Evolutionary conservation across 2,113 vertebrate species (phyloP), one percentile per base, ranked within the genome.

Genomic region (Indicator maculatus): DNA sequence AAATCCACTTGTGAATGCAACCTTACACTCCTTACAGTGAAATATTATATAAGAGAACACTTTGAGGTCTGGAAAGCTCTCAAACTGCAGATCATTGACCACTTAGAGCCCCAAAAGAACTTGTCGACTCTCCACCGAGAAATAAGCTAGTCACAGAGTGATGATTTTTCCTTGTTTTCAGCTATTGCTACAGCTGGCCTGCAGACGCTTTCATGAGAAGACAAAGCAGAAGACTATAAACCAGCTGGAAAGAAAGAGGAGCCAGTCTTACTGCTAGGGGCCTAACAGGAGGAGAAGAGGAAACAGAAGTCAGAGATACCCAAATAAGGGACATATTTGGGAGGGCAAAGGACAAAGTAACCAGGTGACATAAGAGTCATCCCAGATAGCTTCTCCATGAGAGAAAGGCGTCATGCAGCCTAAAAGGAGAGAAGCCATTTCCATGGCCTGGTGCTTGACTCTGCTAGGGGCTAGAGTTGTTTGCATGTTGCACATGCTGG

Each of bases 111-210:
- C 66, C 44, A 45, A 16, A 59, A 86, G 80, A 80, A 53, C 80
- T 84, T 60, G 39, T 30, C 0, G 0, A 47, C 53, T 64, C 28
- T 91, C 52, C 60, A 44, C 65, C 67, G 88, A 93, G 88, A 81
- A 88, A 13, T 36, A 55, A 64, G 41, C 33, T 10, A 79, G 85
- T 73, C 72, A n/a, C n/a, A 70, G 60, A 71, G 64, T 90, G 76
- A 88, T 86, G 88, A 75, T 60, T 90, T 90, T 93, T 53, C 73
- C 90, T 64, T 67, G 36, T 76, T 92, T 91, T 94, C 86, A 93
- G 83, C 83, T 90, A 77, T 88, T 93, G 73, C 88, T 92, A 60
- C 86, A 93, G 95, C 92, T 94, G 93, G 72, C 88, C 88, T 0
- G 1, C 90, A 94, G 83, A 89, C 0, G 0, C 41, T 92, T 92